These are phyloP conservation scores for Rhagonycha fulva DNA, from an alignment of 2,888 invertebrate species.

Conservation along the genomic window DNA sequence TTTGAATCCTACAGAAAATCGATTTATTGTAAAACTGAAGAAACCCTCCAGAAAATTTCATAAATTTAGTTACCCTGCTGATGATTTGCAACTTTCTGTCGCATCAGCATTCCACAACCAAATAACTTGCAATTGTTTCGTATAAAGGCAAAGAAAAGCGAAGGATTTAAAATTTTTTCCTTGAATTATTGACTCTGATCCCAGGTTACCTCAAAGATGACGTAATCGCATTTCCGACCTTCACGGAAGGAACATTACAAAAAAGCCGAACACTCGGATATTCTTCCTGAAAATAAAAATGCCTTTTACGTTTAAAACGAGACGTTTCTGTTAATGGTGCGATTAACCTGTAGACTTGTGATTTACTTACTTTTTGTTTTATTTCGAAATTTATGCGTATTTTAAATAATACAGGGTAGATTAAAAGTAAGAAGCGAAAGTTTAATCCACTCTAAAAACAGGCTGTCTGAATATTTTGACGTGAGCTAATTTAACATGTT, in stretches of 20 bases:
- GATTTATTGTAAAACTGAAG: too few relatives aligned
- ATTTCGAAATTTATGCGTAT: neutral
- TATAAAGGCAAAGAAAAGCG: too few relatives aligned
- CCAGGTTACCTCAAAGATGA: too few relatives aligned
- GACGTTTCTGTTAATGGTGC: neutral
- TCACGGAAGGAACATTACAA: neutral
- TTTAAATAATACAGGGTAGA: neutral
- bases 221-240: too few relatives aligned
- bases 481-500: neutral
- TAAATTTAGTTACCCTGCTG: too few relatives aligned
- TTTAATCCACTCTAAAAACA: neutral
- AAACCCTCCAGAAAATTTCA: too few relatives aligned
- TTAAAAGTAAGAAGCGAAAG: neutral
- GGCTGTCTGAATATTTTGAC: neutral
- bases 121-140: too few relatives aligned
- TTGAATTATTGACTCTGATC: neutral
- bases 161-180: neutral
- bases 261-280: neutral
- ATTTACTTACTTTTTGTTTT: neutral
- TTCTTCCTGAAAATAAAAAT: neutral
- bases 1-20: too few relatives aligned
- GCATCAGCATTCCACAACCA: too few relatives aligned
- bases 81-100: too few relatives aligned
- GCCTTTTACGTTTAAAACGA: neutral
- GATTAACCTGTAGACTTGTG: neutral